Evolutionary conservation across 2,888 invertebrate genomes (phyloP), one percentile per base, ranked within the genome.

Genomic region (Amphipyra tragopoginis): DNA sequence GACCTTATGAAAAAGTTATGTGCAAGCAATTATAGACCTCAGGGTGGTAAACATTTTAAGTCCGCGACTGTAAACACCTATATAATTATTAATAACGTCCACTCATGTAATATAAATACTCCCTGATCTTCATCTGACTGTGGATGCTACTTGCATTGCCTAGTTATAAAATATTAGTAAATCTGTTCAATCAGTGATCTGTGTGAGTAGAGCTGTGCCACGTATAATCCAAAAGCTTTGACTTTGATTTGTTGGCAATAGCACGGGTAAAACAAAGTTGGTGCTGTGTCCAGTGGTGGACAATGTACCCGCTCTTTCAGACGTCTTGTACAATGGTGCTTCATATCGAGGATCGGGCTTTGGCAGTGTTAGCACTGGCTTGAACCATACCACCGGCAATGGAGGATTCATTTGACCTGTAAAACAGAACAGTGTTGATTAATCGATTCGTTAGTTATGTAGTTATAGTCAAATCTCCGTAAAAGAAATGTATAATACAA

Each of bases 231-330:
- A 98, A 88, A 97, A 98, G 74, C 97, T 96, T 45, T 97, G 95
- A 0, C 95, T 89, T 71, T 95, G 93, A 14, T 90, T 84, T 0
- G 97, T 96, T 0, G 97, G 96, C 51, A 98, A 85, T 34, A 97
- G 90, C 64, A 98, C 96, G 0, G 97, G 95, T 44, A 98, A 95
- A 36, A 98, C 97, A 86, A 98, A 98, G 94, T 98, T 98, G 1
- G 98, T 98, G 80, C 98, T 98, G 90, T 98, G 98, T 0, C 98
- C 98, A 0, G 98, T 98, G 0, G 98, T 98, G 7, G 98, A 98
- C 11, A 98, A 95, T 0, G 96, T 96, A 43, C 98, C 98, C 21
- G 98, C 98, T 63, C 98, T 95, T 75, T 97, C 96, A 36, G 98
- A 97, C 0, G 98, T 98, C 92, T 98, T 98, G 90, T 98, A 98